Base-by-base conservation (phyloP, 2,888 invertebrate genomes). In the Acanthoscelides obtectus region DNA sequence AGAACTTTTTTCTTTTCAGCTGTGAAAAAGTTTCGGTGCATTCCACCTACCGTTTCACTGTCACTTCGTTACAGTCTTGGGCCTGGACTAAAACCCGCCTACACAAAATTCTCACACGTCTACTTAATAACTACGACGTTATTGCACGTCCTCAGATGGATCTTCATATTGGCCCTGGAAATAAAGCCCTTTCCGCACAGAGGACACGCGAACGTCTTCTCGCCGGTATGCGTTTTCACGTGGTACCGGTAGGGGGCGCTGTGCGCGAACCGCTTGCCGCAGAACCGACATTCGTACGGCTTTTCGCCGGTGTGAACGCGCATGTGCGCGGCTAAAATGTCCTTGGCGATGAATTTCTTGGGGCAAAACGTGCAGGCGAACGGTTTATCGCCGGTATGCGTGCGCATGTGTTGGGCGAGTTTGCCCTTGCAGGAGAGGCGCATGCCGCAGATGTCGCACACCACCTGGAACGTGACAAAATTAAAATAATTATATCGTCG, bases 361-460 rank as follows among this genome's bases (percentile, higher is more conserved):
- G 74, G 74, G 66, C 77, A 77, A 22, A 72, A 45, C 3, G 67
- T 21, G 27, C 77, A 77, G n/a, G 71, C 71, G 73, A 89, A 76
- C 8, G 77, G 77, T 64, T 74, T 74, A 21, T 78, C 75, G 1
- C 76, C 77, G 0, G 78, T 77, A 68, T 78, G 78, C 0, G 76
- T 75, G 19, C 76, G 68, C n/a, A 74, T 21, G 64, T 78, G 78
- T 22, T 75, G 82, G 22, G 87, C 88, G 75, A 89, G 83, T 83
- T 89, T 78, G 27, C 79, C 80, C 65, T 77, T 79, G 67, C 80
- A 81, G 0, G 80, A 80, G n/a, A 82, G 80, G 22, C 80, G 75
- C 74, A 82, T 82, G 2, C 83, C 84, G 70, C 84, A 84, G 20
- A 80, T 76, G 69, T 84, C 83, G 71, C 84, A 84, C 20, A 84